A percentile compares a stretch with the other conserved stretches of the same genome.
These are phyloP conservation scores for Hyles euphorbiae DNA, from an alignment of 1,140 invertebrate species.

Conservation along the genomic window DNA sequence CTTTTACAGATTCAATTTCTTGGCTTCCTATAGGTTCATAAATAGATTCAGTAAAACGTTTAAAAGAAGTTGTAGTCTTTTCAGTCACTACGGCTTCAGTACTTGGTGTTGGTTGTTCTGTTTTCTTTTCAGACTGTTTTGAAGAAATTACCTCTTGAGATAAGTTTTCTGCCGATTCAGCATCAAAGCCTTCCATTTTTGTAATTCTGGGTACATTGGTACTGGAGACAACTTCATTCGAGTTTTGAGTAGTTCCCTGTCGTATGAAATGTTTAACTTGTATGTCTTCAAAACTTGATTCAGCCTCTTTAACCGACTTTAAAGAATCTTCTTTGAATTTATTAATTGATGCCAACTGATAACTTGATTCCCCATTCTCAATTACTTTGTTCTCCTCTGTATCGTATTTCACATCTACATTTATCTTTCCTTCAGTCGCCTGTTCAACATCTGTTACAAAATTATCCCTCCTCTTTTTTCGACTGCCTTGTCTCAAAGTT, in stretches of 20 bases:
- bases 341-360: background rate
- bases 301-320: background rate
- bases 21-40: too few species aligned
- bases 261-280: conserved; percentile 13
- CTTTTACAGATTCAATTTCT: too few species aligned
- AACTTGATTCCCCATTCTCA: background rate
- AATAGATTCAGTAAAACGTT: too few species aligned
- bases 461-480: background rate
- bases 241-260: background rate
- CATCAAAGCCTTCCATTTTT: background rate
- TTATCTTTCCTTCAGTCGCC: background rate
- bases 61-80: too few species aligned
- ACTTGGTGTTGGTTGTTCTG: too few species aligned
- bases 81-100: too few species aligned
- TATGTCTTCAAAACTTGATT: conserved; percentile 8
- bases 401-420: conserved; percentile 1
- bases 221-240: background rate
- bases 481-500: background rate
- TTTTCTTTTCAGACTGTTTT: too few species aligned
- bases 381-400: conserved; percentile 1
- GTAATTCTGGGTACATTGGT: background rate
- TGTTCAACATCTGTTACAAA: background rate
- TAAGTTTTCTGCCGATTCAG: background rate
- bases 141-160: too few species aligned
- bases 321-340: background rate